These are phyloP conservation scores for Rhagoletis pomonella DNA, from an alignment of 1,140 invertebrate species.

Conservation along the genomic window DNA sequence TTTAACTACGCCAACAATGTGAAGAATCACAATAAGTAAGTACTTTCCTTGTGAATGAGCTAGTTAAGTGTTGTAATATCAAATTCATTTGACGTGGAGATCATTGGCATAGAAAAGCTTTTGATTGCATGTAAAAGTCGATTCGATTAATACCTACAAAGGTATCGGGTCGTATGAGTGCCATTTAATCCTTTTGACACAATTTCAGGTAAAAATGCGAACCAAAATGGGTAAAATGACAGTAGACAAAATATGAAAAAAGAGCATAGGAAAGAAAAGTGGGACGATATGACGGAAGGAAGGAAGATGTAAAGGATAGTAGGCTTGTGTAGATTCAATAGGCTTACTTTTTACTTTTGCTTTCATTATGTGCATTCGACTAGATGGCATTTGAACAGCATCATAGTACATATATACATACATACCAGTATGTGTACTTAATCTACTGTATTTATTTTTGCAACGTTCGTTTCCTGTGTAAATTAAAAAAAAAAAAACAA, in stretches of 20 bases:
- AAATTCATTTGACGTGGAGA: constrained; percentile 24
- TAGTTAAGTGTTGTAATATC: constrained; percentile 28
- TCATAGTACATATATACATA: neutral
- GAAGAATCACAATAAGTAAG: neutral
- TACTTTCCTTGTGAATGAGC: neutral
- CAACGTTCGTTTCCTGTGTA: too few species aligned
- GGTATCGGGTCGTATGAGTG: constrained; percentile 34
- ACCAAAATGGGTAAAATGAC: neutral
- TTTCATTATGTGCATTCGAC: neutral
- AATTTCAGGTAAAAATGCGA: neutral
- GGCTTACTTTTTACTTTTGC: neutral
- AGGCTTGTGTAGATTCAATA: neutral
- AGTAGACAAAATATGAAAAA: neutral
- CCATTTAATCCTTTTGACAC: constrained; percentile 51
- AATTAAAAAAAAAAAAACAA: too few species aligned
- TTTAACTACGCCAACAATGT: neutral
- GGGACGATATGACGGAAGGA: neutral
- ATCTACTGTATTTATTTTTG: neutral
- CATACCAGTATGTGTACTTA: neutral
- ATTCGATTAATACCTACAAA: constrained; percentile 27
- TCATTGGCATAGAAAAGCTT: neutral
- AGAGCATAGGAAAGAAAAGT: neutral
- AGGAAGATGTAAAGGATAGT: neutral
- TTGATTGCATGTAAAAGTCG: constrained; percentile 23
- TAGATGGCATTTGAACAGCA: too few species aligned